A percentile compares a stretch with the other conserved stretches of the same genome.
These are phyloP conservation scores for Tineola bisselliella DNA, from an alignment of 2,888 invertebrate species.

Conservation along the genomic window DNA sequence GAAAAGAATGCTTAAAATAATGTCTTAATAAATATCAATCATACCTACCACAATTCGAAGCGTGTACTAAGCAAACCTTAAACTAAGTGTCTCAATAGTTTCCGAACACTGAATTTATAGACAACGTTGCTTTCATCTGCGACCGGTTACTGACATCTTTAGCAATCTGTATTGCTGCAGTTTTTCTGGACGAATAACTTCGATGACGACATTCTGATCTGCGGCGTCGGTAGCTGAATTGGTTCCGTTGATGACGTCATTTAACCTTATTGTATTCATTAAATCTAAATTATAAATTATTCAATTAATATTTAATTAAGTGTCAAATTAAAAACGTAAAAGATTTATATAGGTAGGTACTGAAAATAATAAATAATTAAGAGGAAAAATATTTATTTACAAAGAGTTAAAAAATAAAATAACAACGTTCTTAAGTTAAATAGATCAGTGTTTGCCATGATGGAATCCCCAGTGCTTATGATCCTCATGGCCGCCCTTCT, in stretches of 20 bases:
- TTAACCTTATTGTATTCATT: neutral
- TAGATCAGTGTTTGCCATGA: slow-evolving; percentile 61
- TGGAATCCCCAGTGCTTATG: slow-evolving; percentile 80
- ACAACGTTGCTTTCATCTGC: slow-evolving; percentile 56
- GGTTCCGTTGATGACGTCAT: slow-evolving; percentile 36
- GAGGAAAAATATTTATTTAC: slow-evolving; percentile 43
- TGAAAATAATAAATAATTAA: neutral
- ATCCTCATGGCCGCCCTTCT: slow-evolving; percentile 79
- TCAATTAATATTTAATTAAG: neutral
- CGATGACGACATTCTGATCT: slow-evolving; percentile 46
- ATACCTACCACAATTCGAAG: slow-evolving; percentile 29
- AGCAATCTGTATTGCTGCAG: slow-evolving; percentile 52
- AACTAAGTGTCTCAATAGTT: slow-evolving; percentile 40
- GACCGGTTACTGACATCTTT: slow-evolving; percentile 58
- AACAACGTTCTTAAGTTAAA: slow-evolving; percentile 33
- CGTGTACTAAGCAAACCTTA: slow-evolving; percentile 22
- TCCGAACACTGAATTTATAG: slow-evolving; percentile 58
- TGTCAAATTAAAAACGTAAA: neutral
- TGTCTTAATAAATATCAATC: slow-evolving; percentile 20
- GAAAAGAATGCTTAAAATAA: slow-evolving; percentile 8
- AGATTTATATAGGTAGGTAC: neutral
- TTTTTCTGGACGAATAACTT: slow-evolving; percentile 60
- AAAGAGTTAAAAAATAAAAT: slow-evolving; percentile 39
- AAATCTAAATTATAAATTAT: too few species aligned
- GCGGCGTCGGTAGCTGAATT: slow-evolving; percentile 34